Conservation (phyloP, 30 jellyfish, hydroid and myxozoan genomes). For the Thelohanellus kitauei region DNA sequence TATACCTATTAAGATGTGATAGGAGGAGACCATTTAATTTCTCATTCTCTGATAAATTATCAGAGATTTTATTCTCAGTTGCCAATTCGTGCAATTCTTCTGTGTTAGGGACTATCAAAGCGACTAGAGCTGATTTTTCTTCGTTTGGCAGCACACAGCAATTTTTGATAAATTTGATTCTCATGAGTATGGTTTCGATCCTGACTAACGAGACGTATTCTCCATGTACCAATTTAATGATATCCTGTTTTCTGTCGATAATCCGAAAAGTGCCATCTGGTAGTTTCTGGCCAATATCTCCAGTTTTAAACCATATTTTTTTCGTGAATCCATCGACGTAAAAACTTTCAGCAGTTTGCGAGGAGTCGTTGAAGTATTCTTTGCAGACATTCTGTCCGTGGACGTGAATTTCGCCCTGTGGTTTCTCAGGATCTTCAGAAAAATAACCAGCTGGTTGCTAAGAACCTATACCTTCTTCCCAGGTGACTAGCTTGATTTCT, state of each 20-base stretch:
- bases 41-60: too few relatives aligned
- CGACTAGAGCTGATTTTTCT: too few relatives aligned
- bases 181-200: constrained; percentile 35
- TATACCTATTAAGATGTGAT: too few relatives aligned
- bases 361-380: constrained; percentile 56
- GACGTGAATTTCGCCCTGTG: constrained; percentile 64
- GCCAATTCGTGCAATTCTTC: too few relatives aligned
- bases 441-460: background rate
- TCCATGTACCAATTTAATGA: constrained; percentile 50
- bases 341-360: constrained; percentile 30
- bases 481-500: constrained; percentile 42
- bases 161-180: constrained; percentile 30
- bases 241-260: constrained; percentile 69
- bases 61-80: too few relatives aligned
- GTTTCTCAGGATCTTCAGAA: constrained; percentile 3
- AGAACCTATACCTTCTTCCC: constrained; percentile 81
- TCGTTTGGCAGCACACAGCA: too few relatives aligned
- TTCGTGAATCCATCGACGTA: constrained; percentile 26
- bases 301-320: constrained; percentile 87
- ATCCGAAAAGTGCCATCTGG: constrained; percentile 46
- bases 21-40: too few relatives aligned
- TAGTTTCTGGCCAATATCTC: constrained; percentile 67
- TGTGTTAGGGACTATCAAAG: too few relatives aligned
- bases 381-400: constrained; percentile 32
- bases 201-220: constrained; percentile 75